Base-by-base conservation (phyloP, 2,113 vertebrate genomes). In the Sinocyclocheilus rhinocerous region DNA sequence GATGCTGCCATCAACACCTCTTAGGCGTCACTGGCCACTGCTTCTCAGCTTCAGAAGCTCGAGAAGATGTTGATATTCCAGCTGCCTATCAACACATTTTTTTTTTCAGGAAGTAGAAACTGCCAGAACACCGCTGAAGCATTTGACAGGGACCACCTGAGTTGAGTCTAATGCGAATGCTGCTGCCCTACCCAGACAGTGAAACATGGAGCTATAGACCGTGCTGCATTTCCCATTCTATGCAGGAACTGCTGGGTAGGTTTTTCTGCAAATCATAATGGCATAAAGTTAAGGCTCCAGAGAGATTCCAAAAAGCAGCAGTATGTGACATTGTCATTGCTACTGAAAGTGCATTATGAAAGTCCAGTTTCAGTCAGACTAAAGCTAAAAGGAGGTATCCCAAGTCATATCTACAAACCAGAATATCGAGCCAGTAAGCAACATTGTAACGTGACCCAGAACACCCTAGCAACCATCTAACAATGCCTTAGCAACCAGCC, bases 131-230 rank as follows among this genome's bases (percentile, higher is more conserved):
- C 85, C 86, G 90, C 88, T 92, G 91, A 88, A 94, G 93, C 93
- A 89, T 93, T 90, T 93, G 93, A 94, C 93, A 93, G 92, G 84
- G 84, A 83, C 89, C 78, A 86, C 92, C 91, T 92, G 57, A 50
- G 50, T 81, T 52, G 85, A 87, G 88, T 61, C 81, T 85, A 6
- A 12, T 69, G 61, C 13, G 29, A 22, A n/a, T 39, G 12, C 77
- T n/a, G 33, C 36, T 11, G 33, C 48, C 11, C 48, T 13, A 50
- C 48, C 12, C 48, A 13, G 48, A 13, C 48, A 50, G 48, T 13
- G 48, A 13, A 50, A 13, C 12, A 50, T 50, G 48, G 48, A 50
- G 48, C 11, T 50, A 50, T 50, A 50, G 48, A 50, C 12, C 11
- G 13, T 12, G 48, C 48, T 13, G 48, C 48, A 48, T 48, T 48